Evolutionary conservation across 2,888 invertebrate genomes (phyloP), one percentile per base, ranked within the genome.

Genomic region (Trissoscelio sp.): DNA sequence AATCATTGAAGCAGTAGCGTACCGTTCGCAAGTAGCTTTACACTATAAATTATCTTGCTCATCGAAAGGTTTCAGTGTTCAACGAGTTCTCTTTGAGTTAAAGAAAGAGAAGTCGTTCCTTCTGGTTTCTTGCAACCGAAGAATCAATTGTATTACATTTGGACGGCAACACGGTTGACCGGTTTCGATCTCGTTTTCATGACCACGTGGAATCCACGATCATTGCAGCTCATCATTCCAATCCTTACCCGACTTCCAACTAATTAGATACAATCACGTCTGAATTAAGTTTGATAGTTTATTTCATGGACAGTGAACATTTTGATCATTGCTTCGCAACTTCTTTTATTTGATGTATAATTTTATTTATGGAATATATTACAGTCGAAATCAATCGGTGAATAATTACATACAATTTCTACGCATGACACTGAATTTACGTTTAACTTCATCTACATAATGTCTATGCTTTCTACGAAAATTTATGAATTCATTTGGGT

Each of bases 151-250:
- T 73, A 57, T 46, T 78, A 24, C 48, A 66, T 73, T 73, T 31
- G 28, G 58, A 51, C 28, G 37, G 12, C 39, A 73, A 53, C 60
- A 73, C 79, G 79, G 37, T 72, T 66, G 72, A 72, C 72, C 66
- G 79, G 57, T 79, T 72, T 72, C 66, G 51, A 51, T 79, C 66
- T 73, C 67, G 72, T 58, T 79, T 79, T 73, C 66, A 53, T 14
- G 37, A 58, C 20, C 22, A 60, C 69, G 58, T 62, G 51, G 48
- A 62, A 70, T 62, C 58, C 31, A 62, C 16, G 28, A 22, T 34
- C 9, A 53, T 44, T 44, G 20, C 60, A 39, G 53, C 53, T 62
- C 53, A 44, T 67, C 58, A 58, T 67, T 67, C 18, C 75, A 67
- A 67, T 62, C 44, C 46, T 75, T 55, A 75, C 58, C 57, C 75